A percentile compares a stretch with the other conserved stretches of the same genome.
phyloP scores from a whole-genome alignment of 1,140 invertebrate species.

The Euwallacea fornicatus region DNA sequence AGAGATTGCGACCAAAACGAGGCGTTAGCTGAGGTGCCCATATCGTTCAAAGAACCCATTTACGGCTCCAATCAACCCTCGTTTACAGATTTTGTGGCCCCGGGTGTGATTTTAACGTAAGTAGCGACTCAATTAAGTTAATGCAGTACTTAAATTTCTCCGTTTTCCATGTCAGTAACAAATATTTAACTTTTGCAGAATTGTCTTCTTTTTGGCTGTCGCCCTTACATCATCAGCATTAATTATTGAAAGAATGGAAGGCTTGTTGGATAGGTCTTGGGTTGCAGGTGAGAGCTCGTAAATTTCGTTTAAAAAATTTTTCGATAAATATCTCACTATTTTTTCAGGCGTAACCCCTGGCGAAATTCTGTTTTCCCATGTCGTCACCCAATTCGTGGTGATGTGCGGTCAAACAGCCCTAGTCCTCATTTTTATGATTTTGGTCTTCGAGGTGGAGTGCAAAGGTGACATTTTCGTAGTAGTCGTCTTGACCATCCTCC shows the following conservation, averaged over 20 bases:
- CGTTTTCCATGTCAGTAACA: neutral
- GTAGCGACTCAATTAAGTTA: constrained; percentile 39
- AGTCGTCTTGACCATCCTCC: constrained; percentile 79
- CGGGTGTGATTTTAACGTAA: constrained; percentile 89
- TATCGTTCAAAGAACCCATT: constrained; percentile 79
- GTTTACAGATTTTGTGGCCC: constrained; percentile 93
- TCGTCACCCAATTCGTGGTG: constrained; percentile 90
- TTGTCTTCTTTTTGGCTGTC: constrained; percentile 92
- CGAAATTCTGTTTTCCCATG: constrained; percentile 90
- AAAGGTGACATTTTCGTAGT: constrained; percentile 83
- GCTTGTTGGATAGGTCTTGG: constrained; percentile 85
- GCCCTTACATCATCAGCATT: constrained; percentile 89
- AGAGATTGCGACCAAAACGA: constrained; percentile 70
- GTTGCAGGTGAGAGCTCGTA: constrained; percentile 59
- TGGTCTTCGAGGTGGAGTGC: constrained; percentile 84
- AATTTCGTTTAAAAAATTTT: constrained; percentile 10
- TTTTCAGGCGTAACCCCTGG: constrained; percentile 76
- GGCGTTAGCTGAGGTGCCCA: constrained; percentile 70
- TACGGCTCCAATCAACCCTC: constrained; percentile 83
- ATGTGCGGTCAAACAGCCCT: constrained; percentile 90
- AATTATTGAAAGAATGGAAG: constrained; percentile 85
- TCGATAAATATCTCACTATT: neutral
- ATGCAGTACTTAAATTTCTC: neutral
- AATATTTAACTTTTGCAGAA: constrained; percentile 58
- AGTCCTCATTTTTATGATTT: constrained; percentile 87